Percentiles rank a stretch among this genome's conserved stretches.
Evolutionary conservation across 2,888 invertebrate genomes (phyloP).

Genomic region (Epirrhoe alternata): DNA sequence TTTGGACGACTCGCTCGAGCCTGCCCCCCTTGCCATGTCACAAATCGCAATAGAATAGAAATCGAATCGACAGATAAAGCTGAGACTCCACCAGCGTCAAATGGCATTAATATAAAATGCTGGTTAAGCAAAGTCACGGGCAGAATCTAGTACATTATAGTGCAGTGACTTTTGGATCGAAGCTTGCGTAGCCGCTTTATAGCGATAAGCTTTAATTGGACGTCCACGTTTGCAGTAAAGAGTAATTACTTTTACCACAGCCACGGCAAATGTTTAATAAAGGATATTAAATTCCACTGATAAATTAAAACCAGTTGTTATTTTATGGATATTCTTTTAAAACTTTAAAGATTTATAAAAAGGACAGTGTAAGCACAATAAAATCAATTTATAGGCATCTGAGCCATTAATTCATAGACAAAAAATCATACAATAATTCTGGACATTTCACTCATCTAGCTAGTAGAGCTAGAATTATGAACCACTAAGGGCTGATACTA

Average conservation of each 20-base stretch:
- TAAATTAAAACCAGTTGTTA: conserved; percentile 11
- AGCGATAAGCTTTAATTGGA: conserved; percentile 25
- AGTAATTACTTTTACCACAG: conserved; percentile 24
- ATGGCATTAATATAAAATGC: no score
- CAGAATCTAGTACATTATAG: neutral
- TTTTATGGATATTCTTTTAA: neutral
- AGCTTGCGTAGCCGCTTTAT: conserved; percentile 12
- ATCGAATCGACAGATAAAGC: no score
- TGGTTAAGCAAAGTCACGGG: no score
- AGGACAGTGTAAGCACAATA: neutral
- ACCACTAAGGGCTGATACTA: no score
- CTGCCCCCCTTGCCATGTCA: no score
- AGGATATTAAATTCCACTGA: conserved; percentile 16
- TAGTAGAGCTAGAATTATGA: no score
- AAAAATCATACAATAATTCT: no score
- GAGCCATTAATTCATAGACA: neutral
- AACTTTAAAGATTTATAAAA: neutral
- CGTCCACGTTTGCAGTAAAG: conserved; percentile 23
- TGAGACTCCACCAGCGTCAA: no score
- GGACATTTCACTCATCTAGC: no score
- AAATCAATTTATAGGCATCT: neutral
- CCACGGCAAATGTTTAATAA: conserved; percentile 14
- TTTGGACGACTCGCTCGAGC: no score
- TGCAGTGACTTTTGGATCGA: conserved; percentile 7
- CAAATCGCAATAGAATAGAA: no score